Conservation (phyloP, 1,140 invertebrate genomes). For the Caerostris darwini region DNA sequence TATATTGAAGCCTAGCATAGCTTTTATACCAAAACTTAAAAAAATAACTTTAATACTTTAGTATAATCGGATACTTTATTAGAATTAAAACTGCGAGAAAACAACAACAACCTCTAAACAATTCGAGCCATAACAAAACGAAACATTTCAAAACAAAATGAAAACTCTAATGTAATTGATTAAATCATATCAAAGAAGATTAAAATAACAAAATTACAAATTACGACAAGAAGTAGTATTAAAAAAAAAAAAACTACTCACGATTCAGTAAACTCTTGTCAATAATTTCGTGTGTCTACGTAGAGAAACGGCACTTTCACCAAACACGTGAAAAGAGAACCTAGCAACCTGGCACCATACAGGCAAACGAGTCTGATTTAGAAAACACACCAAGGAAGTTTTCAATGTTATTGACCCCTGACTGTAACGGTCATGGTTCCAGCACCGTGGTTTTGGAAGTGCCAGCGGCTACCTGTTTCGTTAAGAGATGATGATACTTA, state of each 20-base stretch:
- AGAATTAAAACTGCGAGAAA: too few relatives aligned
- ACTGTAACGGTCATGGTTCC: conserved; percentile 70
- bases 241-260: conserved; percentile 47
- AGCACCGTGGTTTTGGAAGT: conserved; percentile 34
- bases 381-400: conserved; percentile 46
- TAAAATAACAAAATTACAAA: not conserved
- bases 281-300: conserved; percentile 28
- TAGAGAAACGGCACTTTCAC: conserved; percentile 21
- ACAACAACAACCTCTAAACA: too few relatives aligned
- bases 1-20: too few relatives aligned
- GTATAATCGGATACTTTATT: too few relatives aligned
- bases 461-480: conserved; percentile 55
- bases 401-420: conserved; percentile 71
- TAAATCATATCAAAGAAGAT: not conserved
- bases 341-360: not conserved
- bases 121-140: too few relatives aligned
- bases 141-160: too few relatives aligned
- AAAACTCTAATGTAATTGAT: too few relatives aligned
- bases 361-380: conserved; percentile 44
- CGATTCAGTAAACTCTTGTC: conserved; percentile 2
- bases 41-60: too few relatives aligned
- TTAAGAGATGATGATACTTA: not conserved
- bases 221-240: not conserved
- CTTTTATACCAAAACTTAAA: too few relatives aligned
- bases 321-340: not conserved